Conservation (phyloP, 2,797 vertebrate species). For the Sebastes flavidus region DNA sequence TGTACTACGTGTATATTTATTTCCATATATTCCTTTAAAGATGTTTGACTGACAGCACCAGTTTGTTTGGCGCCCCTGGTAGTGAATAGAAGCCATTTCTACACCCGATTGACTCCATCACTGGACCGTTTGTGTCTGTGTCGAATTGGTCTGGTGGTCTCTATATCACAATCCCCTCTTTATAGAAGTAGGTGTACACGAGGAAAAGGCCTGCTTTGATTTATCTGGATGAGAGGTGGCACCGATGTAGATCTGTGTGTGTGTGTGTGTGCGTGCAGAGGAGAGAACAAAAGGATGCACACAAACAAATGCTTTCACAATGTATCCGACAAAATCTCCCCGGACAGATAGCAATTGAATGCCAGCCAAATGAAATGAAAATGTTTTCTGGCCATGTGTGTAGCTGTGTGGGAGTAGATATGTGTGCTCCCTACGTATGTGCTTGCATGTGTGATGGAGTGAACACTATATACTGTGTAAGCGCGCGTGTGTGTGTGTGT, state of each 20-base stretch:
- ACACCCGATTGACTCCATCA: constrained; percentile 48
- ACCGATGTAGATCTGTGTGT: background rate
- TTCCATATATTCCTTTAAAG: background rate
- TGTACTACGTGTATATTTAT: background rate
- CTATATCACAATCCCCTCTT: constrained; percentile 22
- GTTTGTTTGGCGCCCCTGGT: constrained; percentile 22
- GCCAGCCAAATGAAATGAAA: constrained; percentile 18
- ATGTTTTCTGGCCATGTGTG: constrained; percentile 3
- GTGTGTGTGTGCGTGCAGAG: background rate
- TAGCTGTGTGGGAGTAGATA: constrained; percentile 33
- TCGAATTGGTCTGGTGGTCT: background rate
- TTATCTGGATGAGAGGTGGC: constrained; percentile 11
- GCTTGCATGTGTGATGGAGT: constrained; percentile 5
- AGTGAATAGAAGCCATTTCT: constrained; percentile 68
- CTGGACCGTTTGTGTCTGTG: constrained; percentile 40
- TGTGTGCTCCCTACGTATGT: constrained; percentile 18
- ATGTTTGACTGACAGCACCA: constrained; percentile 41
- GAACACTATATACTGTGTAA: background rate
- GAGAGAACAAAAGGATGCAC: background rate
- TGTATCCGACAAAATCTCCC: constrained; percentile 15
- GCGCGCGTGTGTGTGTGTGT: background rate
- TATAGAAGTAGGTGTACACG: background rate
- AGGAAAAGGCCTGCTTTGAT: constrained; percentile 20
- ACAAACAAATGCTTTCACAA: constrained; percentile 15
- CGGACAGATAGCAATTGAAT: constrained; percentile 14